Percentiles rank a stretch among this genome's conserved stretches.
phyloP scores from a whole-genome alignment of 2,797 vertebrate species.

The Peromyscus aztecus region DNA sequence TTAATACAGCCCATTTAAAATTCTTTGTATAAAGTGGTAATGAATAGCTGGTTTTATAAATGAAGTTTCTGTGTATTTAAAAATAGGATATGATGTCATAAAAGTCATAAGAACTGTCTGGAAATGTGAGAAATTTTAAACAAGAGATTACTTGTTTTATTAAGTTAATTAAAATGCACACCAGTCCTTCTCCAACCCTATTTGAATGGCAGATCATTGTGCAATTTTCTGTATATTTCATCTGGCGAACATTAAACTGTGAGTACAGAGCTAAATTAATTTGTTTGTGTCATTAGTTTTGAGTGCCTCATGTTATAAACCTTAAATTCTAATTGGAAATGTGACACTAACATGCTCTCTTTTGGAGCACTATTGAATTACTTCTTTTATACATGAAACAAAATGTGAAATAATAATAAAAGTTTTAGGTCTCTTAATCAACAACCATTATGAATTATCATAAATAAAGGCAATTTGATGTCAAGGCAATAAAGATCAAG shows the following conservation, averaged over 20 bases:
- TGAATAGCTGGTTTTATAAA: slow-evolving; percentile 31
- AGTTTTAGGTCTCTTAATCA: slow-evolving; percentile 63
- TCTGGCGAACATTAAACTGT: slow-evolving; percentile 21
- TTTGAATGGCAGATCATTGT: slow-evolving; percentile 3
- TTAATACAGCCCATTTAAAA: slow-evolving; percentile 45
- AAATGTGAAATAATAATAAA: slow-evolving; percentile 66
- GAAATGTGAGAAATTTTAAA: slow-evolving; percentile 70
- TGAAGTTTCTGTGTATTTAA: slow-evolving; percentile 54
- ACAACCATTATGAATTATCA: slow-evolving; percentile 49
- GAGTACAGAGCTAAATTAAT: slow-evolving; percentile 50
- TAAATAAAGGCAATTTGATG: slow-evolving; percentile 69
- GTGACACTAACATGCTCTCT: slow-evolving; percentile 22
- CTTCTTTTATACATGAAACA: slow-evolving; percentile 59
- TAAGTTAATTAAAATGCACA: slow-evolving; percentile 63
- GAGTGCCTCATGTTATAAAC: slow-evolving; percentile 25
- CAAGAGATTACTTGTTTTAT: slow-evolving; percentile 65
- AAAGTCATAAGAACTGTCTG: slow-evolving; percentile 59
- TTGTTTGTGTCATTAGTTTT: slow-evolving; percentile 48
- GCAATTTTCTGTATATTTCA: slow-evolving; percentile 42
- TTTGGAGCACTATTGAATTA: slow-evolving; percentile 47
- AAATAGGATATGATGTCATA: slow-evolving; percentile 65
- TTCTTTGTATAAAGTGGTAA: background rate
- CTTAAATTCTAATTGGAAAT: slow-evolving; percentile 52
- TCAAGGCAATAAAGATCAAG: slow-evolving; percentile 66
- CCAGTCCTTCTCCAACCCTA: slow-evolving; percentile 38